phyloP scores from a whole-genome alignment of 2,888 invertebrate species.

The Germaria angustata region DNA sequence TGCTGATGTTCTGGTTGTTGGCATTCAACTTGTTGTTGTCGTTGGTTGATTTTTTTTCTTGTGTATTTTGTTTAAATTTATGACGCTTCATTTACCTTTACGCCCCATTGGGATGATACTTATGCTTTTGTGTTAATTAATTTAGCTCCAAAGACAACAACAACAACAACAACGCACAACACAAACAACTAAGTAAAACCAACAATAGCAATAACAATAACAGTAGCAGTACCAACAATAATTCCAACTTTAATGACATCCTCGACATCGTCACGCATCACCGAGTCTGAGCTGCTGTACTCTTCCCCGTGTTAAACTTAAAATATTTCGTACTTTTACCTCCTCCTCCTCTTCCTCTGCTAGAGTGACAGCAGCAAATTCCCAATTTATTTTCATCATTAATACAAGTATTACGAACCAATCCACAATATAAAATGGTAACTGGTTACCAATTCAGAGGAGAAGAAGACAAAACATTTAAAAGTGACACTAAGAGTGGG shows the following conservation, averaged over 20 bases:
- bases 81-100: constrained; percentile 65
- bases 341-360: background rate
- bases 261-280: constrained; percentile 51
- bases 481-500: constrained; percentile 32
- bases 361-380: background rate
- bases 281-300: background rate
- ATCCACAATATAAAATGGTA: constrained; percentile 40
- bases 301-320: background rate
- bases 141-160: constrained; percentile 62
- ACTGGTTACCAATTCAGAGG: constrained; percentile 12
- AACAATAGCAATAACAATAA: constrained; percentile 66
- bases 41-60: constrained; percentile 8
- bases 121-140: constrained; percentile 63
- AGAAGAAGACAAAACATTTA: constrained; percentile 30
- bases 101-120: constrained; percentile 63
- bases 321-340: background rate
- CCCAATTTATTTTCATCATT: constrained; percentile 33
- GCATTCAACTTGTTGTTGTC: constrained; percentile 12
- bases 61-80: constrained; percentile 48
- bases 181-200: background rate
- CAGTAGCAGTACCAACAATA: background rate
- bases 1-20: constrained; percentile 30
- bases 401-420: constrained; percentile 33
- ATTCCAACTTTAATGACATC: constrained; percentile 53
- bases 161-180: constrained; percentile 6